A percentile compares a stretch with the other conserved stretches of the same genome.
Conservation (phyloP, 2,113 vertebrate genomes). For the Phylloscopus trochilus region DNA sequence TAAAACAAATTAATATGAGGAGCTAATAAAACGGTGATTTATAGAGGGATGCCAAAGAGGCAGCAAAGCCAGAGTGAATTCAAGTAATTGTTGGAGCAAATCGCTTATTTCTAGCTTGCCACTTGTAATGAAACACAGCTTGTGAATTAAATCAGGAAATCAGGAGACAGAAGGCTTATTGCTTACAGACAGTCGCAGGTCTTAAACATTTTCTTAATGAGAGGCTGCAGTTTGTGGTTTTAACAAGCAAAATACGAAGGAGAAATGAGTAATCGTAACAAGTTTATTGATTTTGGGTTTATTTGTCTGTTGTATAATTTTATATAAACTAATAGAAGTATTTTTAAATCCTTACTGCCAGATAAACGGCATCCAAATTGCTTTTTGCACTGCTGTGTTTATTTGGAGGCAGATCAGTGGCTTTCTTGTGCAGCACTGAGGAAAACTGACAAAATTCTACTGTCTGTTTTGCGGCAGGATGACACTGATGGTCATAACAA, state of each 20-base stretch:
- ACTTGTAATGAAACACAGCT: neutral
- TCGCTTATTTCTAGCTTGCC: neutral
- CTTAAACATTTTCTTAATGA: constrained; percentile 10
- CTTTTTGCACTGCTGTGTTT: neutral
- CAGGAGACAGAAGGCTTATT: constrained; percentile 4
- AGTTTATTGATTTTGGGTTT: neutral
- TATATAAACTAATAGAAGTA: neutral
- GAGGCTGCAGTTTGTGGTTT: neutral
- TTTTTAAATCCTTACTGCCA: neutral
- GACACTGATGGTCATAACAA: neutral
- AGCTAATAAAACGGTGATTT: neutral
- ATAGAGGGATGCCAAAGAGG: neutral
- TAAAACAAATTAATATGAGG: neutral
- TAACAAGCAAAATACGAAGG: neutral
- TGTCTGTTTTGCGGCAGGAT: neutral
- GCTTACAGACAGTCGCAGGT: neutral
- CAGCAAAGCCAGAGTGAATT: constrained; percentile 1
- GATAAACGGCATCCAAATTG: neutral
- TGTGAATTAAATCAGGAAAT: constrained; percentile 2
- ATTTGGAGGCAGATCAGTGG: neutral
- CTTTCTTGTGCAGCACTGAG: neutral
- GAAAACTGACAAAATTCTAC: neutral
- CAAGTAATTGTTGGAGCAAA: neutral
- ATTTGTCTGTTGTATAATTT: neutral
- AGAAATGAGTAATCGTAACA: neutral